phyloP scores from a whole-genome alignment of 2,888 invertebrate genomes.

The Boloria selene region DNA sequence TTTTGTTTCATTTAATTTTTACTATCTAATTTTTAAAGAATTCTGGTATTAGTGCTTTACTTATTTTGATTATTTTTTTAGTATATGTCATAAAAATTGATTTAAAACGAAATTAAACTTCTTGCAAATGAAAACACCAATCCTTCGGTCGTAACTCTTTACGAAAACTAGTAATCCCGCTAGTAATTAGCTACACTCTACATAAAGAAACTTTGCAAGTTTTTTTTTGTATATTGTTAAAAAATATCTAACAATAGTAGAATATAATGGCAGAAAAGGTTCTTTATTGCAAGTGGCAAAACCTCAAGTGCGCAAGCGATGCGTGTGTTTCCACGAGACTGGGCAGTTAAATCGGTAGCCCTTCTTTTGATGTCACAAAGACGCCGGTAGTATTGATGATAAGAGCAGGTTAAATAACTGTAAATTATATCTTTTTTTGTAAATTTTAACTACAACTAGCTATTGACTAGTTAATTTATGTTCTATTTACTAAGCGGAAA shows the following conservation, averaged over 20 bases:
- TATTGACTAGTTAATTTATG: background rate
- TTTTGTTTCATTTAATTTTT: background rate
- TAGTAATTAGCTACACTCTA: slow-evolving; percentile 55
- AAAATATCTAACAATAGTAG: slow-evolving; percentile 58
- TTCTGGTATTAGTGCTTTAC: too few relatives aligned
- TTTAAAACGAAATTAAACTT: background rate
- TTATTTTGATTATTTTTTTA: too few relatives aligned
- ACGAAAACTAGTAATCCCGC: slow-evolving; percentile 50
- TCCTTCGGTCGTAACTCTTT: slow-evolving; percentile 57
- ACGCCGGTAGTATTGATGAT: slow-evolving; percentile 45
- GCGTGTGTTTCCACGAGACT: slow-evolving; percentile 65
- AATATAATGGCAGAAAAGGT: slow-evolving; percentile 51
- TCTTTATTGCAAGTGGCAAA: slow-evolving; percentile 76
- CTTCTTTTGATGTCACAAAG: slow-evolving; percentile 61
- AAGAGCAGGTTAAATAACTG: slow-evolving; percentile 32
- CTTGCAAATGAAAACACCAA: slow-evolving; percentile 49
- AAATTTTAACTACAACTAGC: background rate
- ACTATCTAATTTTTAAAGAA: too few relatives aligned
- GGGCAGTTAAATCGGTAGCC: slow-evolving; percentile 57
- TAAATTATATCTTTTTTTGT: slow-evolving; percentile 25
- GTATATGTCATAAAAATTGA: too few relatives aligned
- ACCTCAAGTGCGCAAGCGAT: slow-evolving; percentile 72
- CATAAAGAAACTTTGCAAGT: slow-evolving; percentile 46
- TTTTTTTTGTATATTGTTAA: slow-evolving; percentile 54
- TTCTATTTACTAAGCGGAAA: background rate